Evolutionary conservation across 2,113 vertebrate genomes (phyloP), one percentile per base, ranked within the genome.

Genomic region (Sinocyclocheilus anophthalmus): DNA sequence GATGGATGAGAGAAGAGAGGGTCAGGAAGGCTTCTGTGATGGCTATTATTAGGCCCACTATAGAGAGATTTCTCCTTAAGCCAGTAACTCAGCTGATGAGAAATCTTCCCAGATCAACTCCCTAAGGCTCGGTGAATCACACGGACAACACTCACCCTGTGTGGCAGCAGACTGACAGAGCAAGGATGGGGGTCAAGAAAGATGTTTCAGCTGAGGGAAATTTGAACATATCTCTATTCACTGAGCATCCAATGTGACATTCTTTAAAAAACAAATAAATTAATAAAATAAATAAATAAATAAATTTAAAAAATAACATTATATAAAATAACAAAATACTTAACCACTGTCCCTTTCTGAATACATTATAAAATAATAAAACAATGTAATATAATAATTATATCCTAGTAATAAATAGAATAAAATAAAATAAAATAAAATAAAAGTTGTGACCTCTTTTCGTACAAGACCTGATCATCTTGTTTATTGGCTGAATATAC

Each of bases 1-100:
- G 72, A 87, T 75, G 30, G 57, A 83, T 48, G 80, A 82, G 70
- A 87, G 48, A 63, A 50, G 6, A 57, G 57, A 48, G 45, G 18
- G n/a, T 45, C 45, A 67, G 79, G 57, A 86, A 76, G 57, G 30
- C 59, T 50, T 8, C 42, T 53, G 30, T 53, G 48, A 50, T 22
- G 42, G 67, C 85, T 87, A 83, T 87, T 87, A 83, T 83, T 87
- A 83, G 80, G 45, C 45, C 11, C 72, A 87, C 85, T 69, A 55
- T 18, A 37, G 72, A 76, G 45, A 69, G 85, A 76, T 42, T 67
- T 87, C 73, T 76, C 70, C 37, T 50, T 86, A 65, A 76, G 85
- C 78, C 85, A 87, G 85, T 22, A 63, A 63, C 57, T 76, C 80
- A 53, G 79, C 26, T 63, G 63, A 77, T 67, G 72, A 83, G 50